Percentiles rank a stretch among this genome's conserved stretches.
These are phyloP conservation scores for Albula goreensis DNA, from an alignment of 2,113 vertebrate species.

Conservation along the genomic window DNA sequence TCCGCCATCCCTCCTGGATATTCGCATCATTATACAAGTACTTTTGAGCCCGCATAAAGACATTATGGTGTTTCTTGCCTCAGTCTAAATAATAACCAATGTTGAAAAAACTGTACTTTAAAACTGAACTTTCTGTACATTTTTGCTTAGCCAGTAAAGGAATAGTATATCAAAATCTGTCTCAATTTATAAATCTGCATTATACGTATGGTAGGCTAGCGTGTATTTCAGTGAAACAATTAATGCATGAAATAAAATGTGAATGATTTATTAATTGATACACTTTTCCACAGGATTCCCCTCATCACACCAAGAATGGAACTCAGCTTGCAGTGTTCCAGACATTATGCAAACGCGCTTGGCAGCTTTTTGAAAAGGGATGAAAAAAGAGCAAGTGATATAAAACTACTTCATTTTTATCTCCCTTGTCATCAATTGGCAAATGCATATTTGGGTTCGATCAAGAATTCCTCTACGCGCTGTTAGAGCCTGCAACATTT, in stretches of 20 bases:
- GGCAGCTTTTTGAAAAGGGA: conserved; percentile 9
- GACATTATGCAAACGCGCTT: not conserved
- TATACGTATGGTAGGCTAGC: not conserved
- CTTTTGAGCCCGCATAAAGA: not conserved
- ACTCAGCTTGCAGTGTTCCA: conserved; percentile 5
- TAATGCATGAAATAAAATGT: not conserved
- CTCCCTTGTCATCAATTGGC: conserved; percentile 51
- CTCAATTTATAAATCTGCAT: not conserved
- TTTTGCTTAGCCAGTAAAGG: not conserved
- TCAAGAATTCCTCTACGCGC: conserved; percentile 48
- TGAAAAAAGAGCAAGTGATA: not conserved
- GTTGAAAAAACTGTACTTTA: not conserved
- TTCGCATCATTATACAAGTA: not conserved
- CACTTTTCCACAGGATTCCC: conserved; percentile 44
- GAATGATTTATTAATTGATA: conserved; percentile 13
- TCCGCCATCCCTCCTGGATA: not conserved
- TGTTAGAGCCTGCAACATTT: conserved; percentile 52
- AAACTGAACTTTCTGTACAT: not conserved
- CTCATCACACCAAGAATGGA: conserved; percentile 48
- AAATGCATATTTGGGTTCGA: conserved; percentile 45
- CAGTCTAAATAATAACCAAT: not conserved
- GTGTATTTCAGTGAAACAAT: not conserved
- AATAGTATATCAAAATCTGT: not conserved
- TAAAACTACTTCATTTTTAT: conserved; percentile 33
- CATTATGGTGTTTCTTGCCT: not conserved